These are phyloP conservation scores for Myotis yumanensis DNA, from an alignment of 2,113 vertebrate genomes.

Conservation along the genomic window DNA sequence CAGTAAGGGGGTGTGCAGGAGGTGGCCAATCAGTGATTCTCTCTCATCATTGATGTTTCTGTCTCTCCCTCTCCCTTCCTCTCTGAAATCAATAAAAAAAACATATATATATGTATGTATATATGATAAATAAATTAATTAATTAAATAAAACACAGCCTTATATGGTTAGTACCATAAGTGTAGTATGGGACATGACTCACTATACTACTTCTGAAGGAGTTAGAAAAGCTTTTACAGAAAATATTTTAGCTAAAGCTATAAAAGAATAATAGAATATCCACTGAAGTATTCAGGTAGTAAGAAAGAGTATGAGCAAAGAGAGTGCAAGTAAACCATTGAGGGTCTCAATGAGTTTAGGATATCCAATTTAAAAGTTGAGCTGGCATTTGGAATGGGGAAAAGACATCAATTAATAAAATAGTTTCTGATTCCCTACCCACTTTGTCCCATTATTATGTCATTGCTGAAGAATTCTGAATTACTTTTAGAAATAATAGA, in stretches of 20 bases:
- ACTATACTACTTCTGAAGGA: background rate
- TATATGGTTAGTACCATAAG: background rate
- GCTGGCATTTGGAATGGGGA: background rate
- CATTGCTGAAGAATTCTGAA: background rate
- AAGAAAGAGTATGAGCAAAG: background rate
- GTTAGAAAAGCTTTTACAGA: background rate
- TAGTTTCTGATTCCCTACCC: background rate
- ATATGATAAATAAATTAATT: background rate
- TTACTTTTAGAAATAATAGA: slow-evolving; percentile 21
- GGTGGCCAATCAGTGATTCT: too few species aligned
- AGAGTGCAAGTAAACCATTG: background rate
- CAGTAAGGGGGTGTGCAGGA: too few species aligned
- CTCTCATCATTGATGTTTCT: too few species aligned
- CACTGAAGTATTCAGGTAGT: background rate
- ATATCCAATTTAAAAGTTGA: background rate
- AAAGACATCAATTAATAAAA: background rate
- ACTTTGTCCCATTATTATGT: background rate
- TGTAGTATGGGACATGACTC: background rate
- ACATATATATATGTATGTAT: too few species aligned
- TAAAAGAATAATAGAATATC: background rate
- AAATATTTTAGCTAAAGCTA: background rate
- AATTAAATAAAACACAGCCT: background rate
- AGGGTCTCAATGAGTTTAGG: background rate
- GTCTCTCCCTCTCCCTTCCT: too few species aligned
- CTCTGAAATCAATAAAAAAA: too few species aligned